Evolutionary conservation across 35 echinoderm and acorn worm genomes (phyloP).

Genomic region (Eucidaris tribuloides): DNA sequence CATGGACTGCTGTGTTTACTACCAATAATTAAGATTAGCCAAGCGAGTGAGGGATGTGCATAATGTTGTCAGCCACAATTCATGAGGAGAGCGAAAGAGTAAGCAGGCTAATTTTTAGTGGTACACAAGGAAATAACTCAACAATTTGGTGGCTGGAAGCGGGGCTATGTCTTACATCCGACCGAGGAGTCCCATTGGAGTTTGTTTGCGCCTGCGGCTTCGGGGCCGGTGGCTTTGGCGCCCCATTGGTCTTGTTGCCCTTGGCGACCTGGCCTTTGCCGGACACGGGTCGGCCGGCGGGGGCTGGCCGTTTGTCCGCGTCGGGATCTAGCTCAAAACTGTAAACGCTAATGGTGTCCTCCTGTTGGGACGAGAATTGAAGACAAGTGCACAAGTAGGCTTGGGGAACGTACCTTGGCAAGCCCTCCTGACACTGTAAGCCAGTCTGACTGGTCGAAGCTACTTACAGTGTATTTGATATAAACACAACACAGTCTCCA

Average conservation of each 20-base stretch:
- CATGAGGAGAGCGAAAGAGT: neutral
- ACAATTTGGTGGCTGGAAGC: constrained; percentile 1
- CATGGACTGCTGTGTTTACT: neutral
- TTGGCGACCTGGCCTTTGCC: neutral
- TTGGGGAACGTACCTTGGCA: neutral
- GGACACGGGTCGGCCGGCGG: neutral
- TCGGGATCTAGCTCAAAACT: constrained; percentile 87
- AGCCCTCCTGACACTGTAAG: neutral
- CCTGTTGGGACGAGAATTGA: constrained; percentile 36
- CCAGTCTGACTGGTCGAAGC: neutral
- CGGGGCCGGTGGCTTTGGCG: neutral
- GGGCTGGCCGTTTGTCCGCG: neutral
- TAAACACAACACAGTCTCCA: neutral
- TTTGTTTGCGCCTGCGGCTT: neutral
- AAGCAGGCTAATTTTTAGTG: neutral
- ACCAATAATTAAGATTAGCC: neutral
- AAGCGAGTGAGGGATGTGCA: neutral
- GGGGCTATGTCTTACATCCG: no score
- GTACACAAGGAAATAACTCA: neutral
- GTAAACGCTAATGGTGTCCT: constrained; percentile 84
- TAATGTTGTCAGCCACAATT: neutral
- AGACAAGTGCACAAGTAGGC: neutral
- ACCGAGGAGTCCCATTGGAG: neutral
- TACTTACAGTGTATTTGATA: neutral
- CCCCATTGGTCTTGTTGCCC: neutral